Base-by-base conservation (phyloP, 1,140 invertebrate species). In the Holotrichia oblita region DNA sequence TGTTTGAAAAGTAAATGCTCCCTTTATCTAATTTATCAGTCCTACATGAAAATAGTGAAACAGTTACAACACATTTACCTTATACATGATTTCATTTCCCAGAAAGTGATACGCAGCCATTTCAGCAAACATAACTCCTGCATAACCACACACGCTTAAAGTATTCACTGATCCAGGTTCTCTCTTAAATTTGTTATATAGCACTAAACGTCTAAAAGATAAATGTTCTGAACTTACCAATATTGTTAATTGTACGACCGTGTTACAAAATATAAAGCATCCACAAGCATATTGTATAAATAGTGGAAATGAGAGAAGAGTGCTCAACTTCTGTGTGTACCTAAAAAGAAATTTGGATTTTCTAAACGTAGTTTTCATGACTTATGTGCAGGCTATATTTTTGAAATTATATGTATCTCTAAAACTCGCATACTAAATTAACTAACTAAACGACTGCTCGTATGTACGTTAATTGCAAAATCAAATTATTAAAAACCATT, bases 21-120 rank as follows among this genome's bases (percentile, higher is more conserved):
- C n/a, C n/a, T n/a, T n/a, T n/a, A n/a, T n/a, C n/a, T n/a, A n/a
- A n/a, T n/a, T n/a, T n/a, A 34, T 34, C 2, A 34, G 27, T 34
- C 27, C 27, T 34, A 34, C 27, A 34, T 4, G 4, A 48, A 48
- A 6, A 48, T 14, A 48, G 7, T 48, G 7, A 48, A 48, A 17
- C 2, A 48, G 44, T 17, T 48, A 48, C n/a, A 8, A 2, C 1
- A 17, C 2, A 2, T 48, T 17, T 61, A 61, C 59, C 59, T 73
- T 73, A 73, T 22, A 2, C 6, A 73, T 3, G 22, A 73, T 41
- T 73, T 73, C 72, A 40, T 73, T 73, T 27, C 72, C 72, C 0
- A 73, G 0, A n/a, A 2, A 73, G 24, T 41, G 24, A 41, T 73
- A 73, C 10, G 40, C 17, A 2, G 72, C 40, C 72, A 73, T 73